These are phyloP conservation scores for Ridgeia piscesae DNA, from an alignment of 1,140 invertebrate genomes.

Conservation along the genomic window DNA sequence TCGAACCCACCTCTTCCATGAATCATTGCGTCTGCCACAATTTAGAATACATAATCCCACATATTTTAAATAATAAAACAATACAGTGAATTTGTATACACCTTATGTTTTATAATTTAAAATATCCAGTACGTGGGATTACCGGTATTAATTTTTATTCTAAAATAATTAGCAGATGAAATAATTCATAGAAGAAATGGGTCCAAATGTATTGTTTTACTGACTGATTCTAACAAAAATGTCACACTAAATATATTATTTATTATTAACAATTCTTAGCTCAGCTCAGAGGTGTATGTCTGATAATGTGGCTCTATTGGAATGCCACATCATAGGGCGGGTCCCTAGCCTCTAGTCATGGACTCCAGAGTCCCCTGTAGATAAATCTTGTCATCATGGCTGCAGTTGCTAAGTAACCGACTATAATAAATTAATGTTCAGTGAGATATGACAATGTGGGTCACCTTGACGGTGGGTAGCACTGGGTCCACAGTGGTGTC, in stretches of 20 bases:
- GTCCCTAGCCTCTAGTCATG: not conserved
- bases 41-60: too few relatives aligned
- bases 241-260: not conserved
- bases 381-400: conserved; percentile 1
- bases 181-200: too few relatives aligned
- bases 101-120: too few relatives aligned
- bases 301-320: not conserved
- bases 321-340: not conserved
- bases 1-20: too few relatives aligned
- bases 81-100: too few relatives aligned
- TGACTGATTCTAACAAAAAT: not conserved
- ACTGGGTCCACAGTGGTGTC: not conserved
- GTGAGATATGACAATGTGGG: conserved; percentile 4
- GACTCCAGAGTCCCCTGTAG: not conserved
- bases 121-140: too few relatives aligned
- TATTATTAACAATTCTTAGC: not conserved
- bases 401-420: not conserved
- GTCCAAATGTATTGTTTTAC: too few relatives aligned
- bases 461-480: not conserved
- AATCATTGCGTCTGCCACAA: too few relatives aligned
- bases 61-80: too few relatives aligned
- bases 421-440: not conserved
- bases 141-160: too few relatives aligned
- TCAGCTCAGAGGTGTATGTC: not conserved
- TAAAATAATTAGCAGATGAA: too few relatives aligned